Evolutionary conservation across 2,888 invertebrate species (phyloP), one percentile per base, ranked within the genome.

Genomic region (Camponotus fellah): DNA sequence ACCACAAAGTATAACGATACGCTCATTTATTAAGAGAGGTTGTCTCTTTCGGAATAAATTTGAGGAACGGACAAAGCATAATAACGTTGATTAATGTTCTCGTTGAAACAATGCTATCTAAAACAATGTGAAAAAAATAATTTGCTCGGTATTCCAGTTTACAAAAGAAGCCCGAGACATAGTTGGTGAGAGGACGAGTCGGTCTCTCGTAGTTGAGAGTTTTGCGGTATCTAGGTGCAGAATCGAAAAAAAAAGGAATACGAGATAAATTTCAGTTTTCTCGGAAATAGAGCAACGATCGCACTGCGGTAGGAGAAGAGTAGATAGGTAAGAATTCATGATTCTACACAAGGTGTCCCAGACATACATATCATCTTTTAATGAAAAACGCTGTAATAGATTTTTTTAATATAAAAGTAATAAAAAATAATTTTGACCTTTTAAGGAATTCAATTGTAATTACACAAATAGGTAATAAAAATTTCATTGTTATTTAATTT

Each of bases 241-340:
- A 66, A 76, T 76, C 8, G 37, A 26, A 66, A 60, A 40, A 40
- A 26, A 17, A 53, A 49, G 17, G 3, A 14, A 49, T 76, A 76
- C 21, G 26, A 26, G 68, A 62, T 80, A 62, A 79, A 69, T 66
- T 80, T 79, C 43, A 77, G 68, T 58, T 56, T 77, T 56, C 43
- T 77, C 43, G 69, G 46, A 74, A 76, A 53, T 75, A 26, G 60
- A 72, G 72, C 72, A 32, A 65, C 76, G 86, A 87, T 88, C 87
- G 88, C 84, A 88, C 87, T 87, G 88, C 88, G 81, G 88, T 87
- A 83, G 66, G 46, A 53, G n/a, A 53, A 53, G 49, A 53, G 49
- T 53, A 53, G 49, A 21, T 68, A 77, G 72, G 65, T 64, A 83
- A 71, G 43, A 72, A 79, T 40, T 17, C 46, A 26, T 72, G 69